These are phyloP conservation scores for Scaptodrosophila latifasciaeformis DNA, from an alignment of 2,888 invertebrate genomes.

Conservation along the genomic window DNA sequence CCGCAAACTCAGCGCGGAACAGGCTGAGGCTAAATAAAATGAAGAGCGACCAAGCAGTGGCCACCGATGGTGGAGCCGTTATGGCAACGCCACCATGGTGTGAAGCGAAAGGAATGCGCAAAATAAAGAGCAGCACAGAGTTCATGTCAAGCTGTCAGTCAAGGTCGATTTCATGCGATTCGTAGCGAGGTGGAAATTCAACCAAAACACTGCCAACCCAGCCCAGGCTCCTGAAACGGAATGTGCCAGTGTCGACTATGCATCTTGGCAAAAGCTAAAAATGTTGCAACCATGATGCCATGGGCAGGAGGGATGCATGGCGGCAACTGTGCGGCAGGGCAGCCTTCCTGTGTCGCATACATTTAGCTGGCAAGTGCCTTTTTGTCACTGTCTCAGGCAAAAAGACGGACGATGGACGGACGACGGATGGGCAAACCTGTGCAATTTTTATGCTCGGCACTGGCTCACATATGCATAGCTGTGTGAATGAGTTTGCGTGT, in stretches of 20 bases:
- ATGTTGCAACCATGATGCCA: neutral
- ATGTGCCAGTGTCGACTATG: no score
- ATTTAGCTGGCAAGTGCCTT: slow-evolving; percentile 53
- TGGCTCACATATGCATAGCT: slow-evolving; percentile 22
- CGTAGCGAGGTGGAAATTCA: slow-evolving; percentile 20
- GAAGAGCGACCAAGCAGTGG: slow-evolving; percentile 29
- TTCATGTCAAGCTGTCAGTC: slow-evolving; percentile 68
- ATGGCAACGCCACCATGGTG: no score
- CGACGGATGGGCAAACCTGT: slow-evolving; percentile 17
- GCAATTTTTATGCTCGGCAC: slow-evolving; percentile 57
- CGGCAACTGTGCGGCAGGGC: neutral
- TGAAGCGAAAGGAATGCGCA: slow-evolving; percentile 4
- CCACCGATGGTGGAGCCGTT: no score
- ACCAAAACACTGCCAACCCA: slow-evolving; percentile 26
- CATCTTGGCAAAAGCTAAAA: neutral
- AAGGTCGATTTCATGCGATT: slow-evolving; percentile 64
- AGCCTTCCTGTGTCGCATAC: neutral
- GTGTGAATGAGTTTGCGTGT: slow-evolving; percentile 5
- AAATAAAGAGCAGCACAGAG: slow-evolving; percentile 48
- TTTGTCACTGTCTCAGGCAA: slow-evolving; percentile 58
- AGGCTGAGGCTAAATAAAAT: slow-evolving; percentile 53
- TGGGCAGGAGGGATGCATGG: neutral
- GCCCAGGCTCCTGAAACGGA: no score
- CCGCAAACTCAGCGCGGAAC: neutral
- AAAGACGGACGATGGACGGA: neutral